Conservation (phyloP, 1,140 invertebrate species). For the Pteromalus puparum region DNA sequence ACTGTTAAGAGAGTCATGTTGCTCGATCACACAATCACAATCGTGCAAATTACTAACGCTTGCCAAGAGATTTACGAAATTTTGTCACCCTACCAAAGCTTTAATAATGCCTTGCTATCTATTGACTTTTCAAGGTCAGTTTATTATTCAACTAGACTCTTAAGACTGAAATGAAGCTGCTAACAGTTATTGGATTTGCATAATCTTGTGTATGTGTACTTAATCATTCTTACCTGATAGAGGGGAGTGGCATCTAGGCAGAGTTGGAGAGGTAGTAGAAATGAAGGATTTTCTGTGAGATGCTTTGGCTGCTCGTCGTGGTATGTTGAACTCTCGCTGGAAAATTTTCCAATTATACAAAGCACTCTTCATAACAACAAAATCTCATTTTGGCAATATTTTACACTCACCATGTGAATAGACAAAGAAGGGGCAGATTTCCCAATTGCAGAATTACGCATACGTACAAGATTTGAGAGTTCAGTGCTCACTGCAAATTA, state of each 20-base stretch:
- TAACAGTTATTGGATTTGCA: not conserved
- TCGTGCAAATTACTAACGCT: conserved; percentile 50
- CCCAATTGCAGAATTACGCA: conserved; percentile 90
- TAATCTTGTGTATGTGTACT: not conserved
- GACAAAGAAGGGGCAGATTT: conserved; percentile 94
- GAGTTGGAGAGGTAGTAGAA: conserved; percentile 82
- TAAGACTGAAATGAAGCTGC: not conserved
- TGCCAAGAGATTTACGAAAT: conserved; percentile 55
- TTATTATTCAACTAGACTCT: conserved; percentile 3
- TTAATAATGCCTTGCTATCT: conserved; percentile 27
- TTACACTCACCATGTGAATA: conserved; percentile 83
- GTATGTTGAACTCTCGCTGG: conserved; percentile 76
- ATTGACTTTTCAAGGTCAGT: conserved; percentile 31
- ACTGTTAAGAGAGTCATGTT: conserved; percentile 12
- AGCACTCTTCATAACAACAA: conserved; percentile 24
- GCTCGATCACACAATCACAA: conserved; percentile 41
- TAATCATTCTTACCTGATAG: conserved; percentile 76
- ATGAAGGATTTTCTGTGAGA: conserved; percentile 83
- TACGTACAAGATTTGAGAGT: conserved; percentile 87
- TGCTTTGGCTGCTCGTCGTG: conserved; percentile 75
- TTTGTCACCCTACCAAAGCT: conserved; percentile 53
- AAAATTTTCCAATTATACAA: conserved; percentile 60
- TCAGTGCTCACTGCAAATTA: conserved; percentile 71
- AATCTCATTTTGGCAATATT: not conserved
- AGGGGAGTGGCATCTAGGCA: conserved; percentile 89